A percentile compares a stretch with the other conserved stretches of the same genome.
Conservation (phyloP, 1,140 invertebrate genomes). For the Drosophila athabasca region DNA sequence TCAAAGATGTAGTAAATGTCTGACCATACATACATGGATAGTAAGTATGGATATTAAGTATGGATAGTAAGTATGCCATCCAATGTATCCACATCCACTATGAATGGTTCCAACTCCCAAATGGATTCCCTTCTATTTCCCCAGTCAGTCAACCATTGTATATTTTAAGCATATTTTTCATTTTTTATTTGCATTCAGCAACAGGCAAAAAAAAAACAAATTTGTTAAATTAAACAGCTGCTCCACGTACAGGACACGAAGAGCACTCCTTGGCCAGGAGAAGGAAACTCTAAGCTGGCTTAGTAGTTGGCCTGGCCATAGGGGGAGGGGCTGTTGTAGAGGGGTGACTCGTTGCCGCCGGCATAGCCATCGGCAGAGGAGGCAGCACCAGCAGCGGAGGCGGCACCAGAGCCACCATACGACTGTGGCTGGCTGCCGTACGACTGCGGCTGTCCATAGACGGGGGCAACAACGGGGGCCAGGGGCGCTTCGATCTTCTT, state of each 20-base stretch:
- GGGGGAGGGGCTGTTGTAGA: constrained; percentile 67
- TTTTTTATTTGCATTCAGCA: constrained; percentile 64
- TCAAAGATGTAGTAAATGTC: too few relatives aligned
- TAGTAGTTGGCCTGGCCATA: constrained; percentile 67
- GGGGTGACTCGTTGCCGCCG: constrained; percentile 53
- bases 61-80: too few relatives aligned
- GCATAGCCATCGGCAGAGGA: constrained; percentile 51
- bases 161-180: constrained; percentile 52
- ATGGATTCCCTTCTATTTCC: background rate
- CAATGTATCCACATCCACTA: too few relatives aligned
- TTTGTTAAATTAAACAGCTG: constrained; percentile 56
- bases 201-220: constrained; percentile 50
- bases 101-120: too few relatives aligned
- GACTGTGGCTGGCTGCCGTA: constrained; percentile 47
- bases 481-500: constrained; percentile 77
- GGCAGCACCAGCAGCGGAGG: constrained; percentile 40
- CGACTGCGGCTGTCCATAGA: constrained; percentile 47
- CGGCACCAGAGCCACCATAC: constrained; percentile 44
- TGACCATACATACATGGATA: too few relatives aligned
- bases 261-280: background rate
- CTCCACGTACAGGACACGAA: background rate
- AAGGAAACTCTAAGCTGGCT: constrained; percentile 4
- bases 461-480: constrained; percentile 72
- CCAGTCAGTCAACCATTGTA: background rate
- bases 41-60: too few relatives aligned